Evolutionary conservation across 30 jellyfish, hydroid and myxozoan genomes (phyloP).

Genomic region (Hydractinia symbiolongicarpus): DNA sequence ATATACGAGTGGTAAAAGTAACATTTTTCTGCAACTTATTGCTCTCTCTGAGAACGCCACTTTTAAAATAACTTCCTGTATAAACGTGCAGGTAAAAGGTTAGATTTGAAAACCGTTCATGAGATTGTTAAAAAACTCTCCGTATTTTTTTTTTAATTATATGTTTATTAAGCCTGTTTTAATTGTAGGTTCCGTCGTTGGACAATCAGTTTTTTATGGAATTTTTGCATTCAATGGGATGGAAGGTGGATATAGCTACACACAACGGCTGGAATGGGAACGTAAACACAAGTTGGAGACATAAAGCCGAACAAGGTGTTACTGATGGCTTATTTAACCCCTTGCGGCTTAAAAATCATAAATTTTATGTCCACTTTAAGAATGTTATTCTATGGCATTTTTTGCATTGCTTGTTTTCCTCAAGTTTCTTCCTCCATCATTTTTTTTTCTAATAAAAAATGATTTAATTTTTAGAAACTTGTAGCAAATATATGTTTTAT

Average conservation of each 20-base stretch:
- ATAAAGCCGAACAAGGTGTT: background rate
- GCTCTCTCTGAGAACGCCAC: too few relatives aligned
- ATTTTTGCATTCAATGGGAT: constrained; percentile 78
- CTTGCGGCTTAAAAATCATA: too few relatives aligned
- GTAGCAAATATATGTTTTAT: constrained; percentile 44
- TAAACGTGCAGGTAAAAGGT: too few relatives aligned
- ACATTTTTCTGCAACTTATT: too few relatives aligned
- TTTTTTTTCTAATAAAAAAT: background rate
- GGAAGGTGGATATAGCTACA: constrained; percentile 68
- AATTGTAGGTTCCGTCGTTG: constrained; percentile 41
- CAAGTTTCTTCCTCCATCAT: background rate
- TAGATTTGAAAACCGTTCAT: too few relatives aligned
- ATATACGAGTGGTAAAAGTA: too few relatives aligned
- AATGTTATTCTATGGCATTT: background rate
- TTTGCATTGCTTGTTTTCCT: background rate
- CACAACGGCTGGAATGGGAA: constrained; percentile 95
- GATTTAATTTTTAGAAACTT: background rate
- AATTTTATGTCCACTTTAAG: too few relatives aligned
- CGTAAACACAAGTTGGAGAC: constrained; percentile 46
- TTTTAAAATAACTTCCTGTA: too few relatives aligned
- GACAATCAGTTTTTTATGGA: constrained; percentile 67
- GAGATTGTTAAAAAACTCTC: too few relatives aligned
- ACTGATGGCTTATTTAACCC: background rate
- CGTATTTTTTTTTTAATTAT: too few relatives aligned
- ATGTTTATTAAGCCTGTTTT: background rate